Evolutionary conservation across 2,113 vertebrate genomes (phyloP), one percentile per base, ranked within the genome.

Genomic region (Anolis sagrei): DNA sequence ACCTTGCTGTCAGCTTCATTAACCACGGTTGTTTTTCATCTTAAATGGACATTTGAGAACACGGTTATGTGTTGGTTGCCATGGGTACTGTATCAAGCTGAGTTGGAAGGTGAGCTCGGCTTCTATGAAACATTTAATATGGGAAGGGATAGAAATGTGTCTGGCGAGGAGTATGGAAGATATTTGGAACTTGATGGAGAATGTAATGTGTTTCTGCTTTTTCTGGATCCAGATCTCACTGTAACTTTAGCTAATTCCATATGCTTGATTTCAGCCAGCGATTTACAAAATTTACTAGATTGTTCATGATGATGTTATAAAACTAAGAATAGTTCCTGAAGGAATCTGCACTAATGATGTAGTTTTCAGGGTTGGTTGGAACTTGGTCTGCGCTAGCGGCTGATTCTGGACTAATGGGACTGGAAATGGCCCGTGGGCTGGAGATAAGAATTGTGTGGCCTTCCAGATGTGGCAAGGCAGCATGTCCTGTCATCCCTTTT

Each of bases 131-230:
- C 39, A 39, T n/a, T 21, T 39, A 74, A 36, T 8, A 44, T 74
- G n/a, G 39, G 7, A 68, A 25, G 61, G 3, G 0, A 0, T 0
- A 0, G 54, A 36, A 1, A 51, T 80, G 74, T 78, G 36, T 69
- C 80, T 49, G 11, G 39, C 54, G 6, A 61, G 84, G 21, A 7
- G 11, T 0, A 10, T 49, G 76, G 10, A 13, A 23, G 87, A 64
- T 79, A 61, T 0, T 44, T 82, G 82, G 82, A 44, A 25, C 7
- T 7, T 62, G 62, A 19, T 66, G 39, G 64, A 29, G 5, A 44
- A 3, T 10, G 34, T 16, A 61, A 7, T 49, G 48, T 2, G 4
- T 14, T 68, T 74, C 87, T 68, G 58, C 7, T 0, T 25, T 19
- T 32, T 39, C 36, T 39, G 36, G 19, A 73, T 23, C 1, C 36